Base-by-base conservation (phyloP, 2,113 vertebrate genomes). In the Cepphus grylle region DNA sequence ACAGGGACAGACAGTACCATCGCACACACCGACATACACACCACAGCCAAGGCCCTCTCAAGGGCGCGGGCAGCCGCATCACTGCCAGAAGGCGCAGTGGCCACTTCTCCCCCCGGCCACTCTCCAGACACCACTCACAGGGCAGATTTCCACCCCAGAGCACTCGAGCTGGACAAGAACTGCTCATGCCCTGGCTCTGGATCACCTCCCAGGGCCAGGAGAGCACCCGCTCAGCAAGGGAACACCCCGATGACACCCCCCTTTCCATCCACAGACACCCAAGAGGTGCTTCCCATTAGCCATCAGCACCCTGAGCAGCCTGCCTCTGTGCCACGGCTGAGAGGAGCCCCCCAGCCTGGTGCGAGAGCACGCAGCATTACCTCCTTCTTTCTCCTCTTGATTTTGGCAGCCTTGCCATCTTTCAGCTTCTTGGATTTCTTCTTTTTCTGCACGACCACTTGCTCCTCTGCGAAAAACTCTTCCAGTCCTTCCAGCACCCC, bases 321-420 rank as follows among this genome's bases (percentile, higher is more conserved):
- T 29, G 38, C 29, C 30, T 47, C 72, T 34, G 22, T 0, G 0
- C 47, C 59, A 29, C 4, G 1, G 14, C 65, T 5, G 3, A 47
- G 36, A 73, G 18, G 15, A 65, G 29, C 27, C 50, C 43, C 16
- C 52, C 58, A 55, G 56, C 21, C 26, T 1, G 0, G 21, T 0
- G 1, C 7, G 11, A 78, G 56, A 58, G 49, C 61, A 17, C 2
- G 6, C 40, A 65, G 45, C 58, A 38, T 98, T 98, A 99, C 99
- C 98, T 99, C 99, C 97, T 98, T 99, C 98, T 98, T 99, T 96
- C 98, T 98, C 95, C 98, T 98, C 72, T 97, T 98, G 88, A 98
- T 97, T 98, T 99, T 99, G 82, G 98, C 97, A 86, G 97, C 94
- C 90, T 99, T 99, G 81, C 97, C 97, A 49, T 99, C 99, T 96